phyloP scores from a whole-genome alignment of 2,888 invertebrate species.

The Parelbella ahira region DNA sequence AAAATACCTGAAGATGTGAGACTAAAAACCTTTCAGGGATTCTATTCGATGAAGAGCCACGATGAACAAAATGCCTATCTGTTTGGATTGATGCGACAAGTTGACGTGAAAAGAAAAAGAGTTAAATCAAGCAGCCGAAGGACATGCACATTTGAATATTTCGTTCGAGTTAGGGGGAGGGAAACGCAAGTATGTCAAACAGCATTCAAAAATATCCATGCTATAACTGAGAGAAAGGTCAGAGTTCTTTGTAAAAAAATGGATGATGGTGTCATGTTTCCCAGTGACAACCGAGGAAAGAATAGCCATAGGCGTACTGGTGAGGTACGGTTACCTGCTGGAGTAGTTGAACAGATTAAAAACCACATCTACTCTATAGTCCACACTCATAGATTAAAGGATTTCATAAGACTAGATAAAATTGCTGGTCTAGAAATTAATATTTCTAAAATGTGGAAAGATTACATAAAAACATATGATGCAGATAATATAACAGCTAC shows the following conservation, averaged over 20 bases:
- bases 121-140: conserved; percentile 75
- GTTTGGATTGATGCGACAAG: conserved; percentile 79
- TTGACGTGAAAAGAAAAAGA: conserved; percentile 79
- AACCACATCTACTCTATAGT: conserved; percentile 77
- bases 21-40: conserved; percentile 76
- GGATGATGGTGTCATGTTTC: conserved; percentile 81
- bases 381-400: conserved; percentile 73
- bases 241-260: conserved; percentile 79
- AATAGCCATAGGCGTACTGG: conserved; percentile 76
- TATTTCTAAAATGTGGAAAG: conserved; percentile 81
- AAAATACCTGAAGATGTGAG: conserved; percentile 74
- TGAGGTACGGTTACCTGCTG: conserved; percentile 71
- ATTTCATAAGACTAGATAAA: conserved; percentile 76
- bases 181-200: conserved; percentile 81
- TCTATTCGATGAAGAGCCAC: conserved; percentile 78
- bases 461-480: conserved; percentile 77
- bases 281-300: conserved; percentile 78
- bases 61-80: conserved; percentile 82
- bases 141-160: conserved; percentile 80
- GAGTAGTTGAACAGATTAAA: conserved; percentile 75
- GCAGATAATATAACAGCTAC: conserved; percentile 74
- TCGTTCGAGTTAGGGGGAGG: conserved; percentile 74
- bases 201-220: conserved; percentile 81
- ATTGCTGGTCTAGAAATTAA: conserved; percentile 79
- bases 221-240: conserved; percentile 79